These are phyloP conservation scores for Plumapathes pennacea DNA, from an alignment of 92 coral and sea anemone species.

Conservation along the genomic window DNA sequence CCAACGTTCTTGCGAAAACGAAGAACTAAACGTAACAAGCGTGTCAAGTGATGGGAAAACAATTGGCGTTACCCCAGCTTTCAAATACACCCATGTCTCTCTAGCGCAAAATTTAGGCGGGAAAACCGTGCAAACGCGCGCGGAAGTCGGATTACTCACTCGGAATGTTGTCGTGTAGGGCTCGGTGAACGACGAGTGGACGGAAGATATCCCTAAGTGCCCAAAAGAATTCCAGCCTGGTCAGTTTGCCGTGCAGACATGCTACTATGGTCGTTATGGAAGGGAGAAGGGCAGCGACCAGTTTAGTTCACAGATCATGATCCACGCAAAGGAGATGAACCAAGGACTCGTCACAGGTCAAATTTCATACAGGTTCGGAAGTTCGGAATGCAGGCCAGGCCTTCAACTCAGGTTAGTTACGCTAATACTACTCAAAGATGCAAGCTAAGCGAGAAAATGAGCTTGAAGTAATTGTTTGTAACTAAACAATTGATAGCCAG, in stretches of 20 bases:
- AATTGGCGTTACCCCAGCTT: constrained; percentile 58
- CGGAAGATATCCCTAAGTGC: constrained; percentile 56
- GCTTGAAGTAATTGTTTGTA: too few species aligned
- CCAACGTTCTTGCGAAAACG: constrained; percentile 72
- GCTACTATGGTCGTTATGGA: constrained; percentile 83
- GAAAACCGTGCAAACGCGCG: constrained; percentile 67
- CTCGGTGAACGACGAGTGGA: constrained; percentile 75
- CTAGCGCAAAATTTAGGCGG: constrained; percentile 68
- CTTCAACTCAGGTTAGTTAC: constrained; percentile 79
- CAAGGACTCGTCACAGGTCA: constrained; percentile 82
- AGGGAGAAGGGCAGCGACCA: constrained; percentile 61
- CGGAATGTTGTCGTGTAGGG: constrained; percentile 94
- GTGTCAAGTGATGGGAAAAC: constrained; percentile 51
- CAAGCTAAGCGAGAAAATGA: too few species aligned
- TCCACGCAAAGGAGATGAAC: constrained; percentile 68
- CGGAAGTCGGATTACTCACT: constrained; percentile 92
- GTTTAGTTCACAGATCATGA: constrained; percentile 90
- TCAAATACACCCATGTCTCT: constrained; percentile 71
- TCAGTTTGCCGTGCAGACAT: constrained; percentile 82
- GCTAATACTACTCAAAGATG: too few species aligned
- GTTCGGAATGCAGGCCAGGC: constrained; percentile 92
- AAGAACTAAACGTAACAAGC: constrained; percentile 66
- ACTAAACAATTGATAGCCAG: too few species aligned
- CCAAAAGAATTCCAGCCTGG: constrained; percentile 82
- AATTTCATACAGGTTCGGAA: constrained; percentile 72